A percentile compares a stretch with the other conserved stretches of the same genome.
Conservation (phyloP, 2,113 vertebrate species). For the Pseudois nayaur region DNA sequence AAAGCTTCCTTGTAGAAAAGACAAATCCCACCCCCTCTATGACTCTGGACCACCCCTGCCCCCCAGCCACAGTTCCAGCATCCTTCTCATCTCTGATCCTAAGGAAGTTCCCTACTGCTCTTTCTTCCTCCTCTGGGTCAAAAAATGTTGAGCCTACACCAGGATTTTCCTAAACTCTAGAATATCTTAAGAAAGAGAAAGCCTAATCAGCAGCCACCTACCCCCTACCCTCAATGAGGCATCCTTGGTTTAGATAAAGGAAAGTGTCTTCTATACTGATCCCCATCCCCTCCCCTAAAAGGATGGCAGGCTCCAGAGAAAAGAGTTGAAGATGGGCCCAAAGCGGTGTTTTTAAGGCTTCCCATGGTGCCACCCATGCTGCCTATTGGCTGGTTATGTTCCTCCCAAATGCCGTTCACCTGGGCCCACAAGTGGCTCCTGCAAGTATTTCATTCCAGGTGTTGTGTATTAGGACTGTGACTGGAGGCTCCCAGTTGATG, state of each 20-base stretch:
- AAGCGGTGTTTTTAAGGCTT: background rate
- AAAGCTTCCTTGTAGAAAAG: fast-evolving
- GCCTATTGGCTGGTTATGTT: conserved; percentile 19
- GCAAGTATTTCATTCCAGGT: background rate
- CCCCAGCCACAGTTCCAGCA: background rate
- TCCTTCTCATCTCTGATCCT: fast-evolving
- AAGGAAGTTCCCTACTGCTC: fast-evolving
- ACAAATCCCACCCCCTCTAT: fast-evolving
- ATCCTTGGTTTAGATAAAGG: fast-evolving
- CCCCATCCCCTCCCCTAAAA: fast-evolving
- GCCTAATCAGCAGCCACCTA: fast-evolving
- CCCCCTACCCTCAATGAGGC: fast-evolving
- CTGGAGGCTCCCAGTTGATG: fast-evolving
- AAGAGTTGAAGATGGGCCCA: fast-evolving
- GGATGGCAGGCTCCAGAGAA: fast-evolving
- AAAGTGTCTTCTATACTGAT: fast-evolving
- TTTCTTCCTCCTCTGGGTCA: background rate
- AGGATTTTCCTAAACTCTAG: fast-evolving
- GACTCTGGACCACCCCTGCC: fast-evolving
- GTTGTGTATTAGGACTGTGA: background rate
- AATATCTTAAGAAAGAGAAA: background rate
- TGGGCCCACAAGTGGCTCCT: background rate
- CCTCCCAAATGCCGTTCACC: background rate
- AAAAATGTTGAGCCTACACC: fast-evolving
- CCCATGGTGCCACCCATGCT: fast-evolving